Conservation (phyloP, 2,113 vertebrate genomes). For the Pteropus alecto region DNA sequence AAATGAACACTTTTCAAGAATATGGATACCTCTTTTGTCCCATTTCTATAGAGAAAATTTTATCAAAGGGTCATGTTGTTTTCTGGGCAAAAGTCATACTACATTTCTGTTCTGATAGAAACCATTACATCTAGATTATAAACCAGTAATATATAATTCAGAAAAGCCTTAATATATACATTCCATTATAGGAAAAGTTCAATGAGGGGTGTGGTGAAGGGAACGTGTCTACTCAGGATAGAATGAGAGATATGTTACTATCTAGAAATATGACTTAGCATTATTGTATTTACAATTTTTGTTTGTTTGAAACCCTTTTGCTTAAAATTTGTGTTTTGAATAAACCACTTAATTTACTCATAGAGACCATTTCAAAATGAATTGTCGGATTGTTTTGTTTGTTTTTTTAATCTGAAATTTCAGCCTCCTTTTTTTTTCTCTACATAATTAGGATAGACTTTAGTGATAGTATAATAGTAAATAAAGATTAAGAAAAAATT, state of each 20-base stretch:
- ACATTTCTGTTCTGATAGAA: neutral
- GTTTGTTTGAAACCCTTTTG: neutral
- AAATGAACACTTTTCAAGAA: constrained; percentile 79
- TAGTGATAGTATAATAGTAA: neutral
- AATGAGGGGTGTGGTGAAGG: neutral
- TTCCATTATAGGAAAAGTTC: neutral
- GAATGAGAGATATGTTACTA: neutral
- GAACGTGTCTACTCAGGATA: neutral
- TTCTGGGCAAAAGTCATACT: neutral
- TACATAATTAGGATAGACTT: neutral
- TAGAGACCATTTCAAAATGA: neutral
- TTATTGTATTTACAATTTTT: neutral
- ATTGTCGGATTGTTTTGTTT: neutral
- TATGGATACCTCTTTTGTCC: neutral
- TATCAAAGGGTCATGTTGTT: neutral
- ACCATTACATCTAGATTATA: neutral
- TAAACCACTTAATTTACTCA: neutral
- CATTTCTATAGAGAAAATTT: neutral
- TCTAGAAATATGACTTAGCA: neutral
- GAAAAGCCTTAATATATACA: neutral
- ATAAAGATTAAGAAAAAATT: neutral
- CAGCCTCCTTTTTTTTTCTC: neutral
- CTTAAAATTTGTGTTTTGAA: neutral
- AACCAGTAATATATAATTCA: neutral
- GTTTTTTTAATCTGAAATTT: neutral